A percentile compares a stretch with the other conserved stretches of the same genome.
Conservation (phyloP, 1,140 invertebrate species). For the Drosophila willistoni region DNA sequence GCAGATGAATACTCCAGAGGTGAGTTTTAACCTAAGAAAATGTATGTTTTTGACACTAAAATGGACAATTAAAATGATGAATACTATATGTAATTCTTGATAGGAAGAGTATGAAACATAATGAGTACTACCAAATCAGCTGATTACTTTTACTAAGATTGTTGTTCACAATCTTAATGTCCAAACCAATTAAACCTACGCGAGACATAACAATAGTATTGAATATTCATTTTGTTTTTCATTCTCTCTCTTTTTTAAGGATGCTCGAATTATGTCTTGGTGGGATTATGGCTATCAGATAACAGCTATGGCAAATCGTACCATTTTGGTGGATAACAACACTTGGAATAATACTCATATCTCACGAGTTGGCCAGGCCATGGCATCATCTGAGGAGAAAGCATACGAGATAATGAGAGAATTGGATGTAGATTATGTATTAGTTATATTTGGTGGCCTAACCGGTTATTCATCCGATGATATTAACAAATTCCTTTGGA, state of each 20-base stretch:
- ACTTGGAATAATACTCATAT: conserved; percentile 99
- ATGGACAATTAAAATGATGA: conserved; percentile 49
- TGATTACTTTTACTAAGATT: conserved; percentile 31
- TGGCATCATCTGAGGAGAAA: conserved; percentile 97
- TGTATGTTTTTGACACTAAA: too few relatives aligned
- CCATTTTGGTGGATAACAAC: conserved; percentile 99
- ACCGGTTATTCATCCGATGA: conserved; percentile 99
- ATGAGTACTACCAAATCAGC: conserved; percentile 71
- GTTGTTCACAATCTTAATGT: not conserved
- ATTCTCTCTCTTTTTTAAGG: conserved; percentile 83
- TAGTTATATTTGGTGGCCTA: conserved; percentile 98
- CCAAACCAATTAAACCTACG: too few relatives aligned
- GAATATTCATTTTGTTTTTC: not conserved
- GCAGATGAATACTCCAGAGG: conserved; percentile 97
- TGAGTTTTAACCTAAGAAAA: conserved; percentile 68
- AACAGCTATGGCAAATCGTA: conserved; percentile 99
- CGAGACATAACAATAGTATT: not conserved
- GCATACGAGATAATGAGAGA: conserved; percentile 99
- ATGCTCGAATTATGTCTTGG: conserved; percentile 99
- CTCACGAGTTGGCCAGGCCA: conserved; percentile 97
- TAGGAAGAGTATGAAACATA: conserved; percentile 81
- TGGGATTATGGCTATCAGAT: conserved; percentile 99
- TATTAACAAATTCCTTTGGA: conserved; percentile 99
- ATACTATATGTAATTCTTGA: conserved; percentile 63
- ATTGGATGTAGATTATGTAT: conserved; percentile 98